Percentiles rank a stretch among this genome's conserved stretches.
phyloP scores from a whole-genome alignment of 2,888 invertebrate species.

The Danaus chrysippus region DNA sequence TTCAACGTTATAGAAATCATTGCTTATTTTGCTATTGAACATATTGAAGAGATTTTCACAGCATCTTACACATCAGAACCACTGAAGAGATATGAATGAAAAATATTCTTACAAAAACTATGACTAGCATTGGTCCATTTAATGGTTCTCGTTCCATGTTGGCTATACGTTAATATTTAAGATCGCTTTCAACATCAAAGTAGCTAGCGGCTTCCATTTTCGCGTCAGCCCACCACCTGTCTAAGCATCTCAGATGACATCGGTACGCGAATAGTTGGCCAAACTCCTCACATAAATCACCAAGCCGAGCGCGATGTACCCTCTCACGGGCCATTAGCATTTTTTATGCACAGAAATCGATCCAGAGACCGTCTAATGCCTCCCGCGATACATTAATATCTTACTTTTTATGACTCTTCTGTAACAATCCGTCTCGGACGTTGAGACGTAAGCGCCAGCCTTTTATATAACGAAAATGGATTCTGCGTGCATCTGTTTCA shows the following conservation, averaged over 20 bases:
- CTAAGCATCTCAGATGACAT: constrained; percentile 46
- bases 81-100: too few relatives aligned
- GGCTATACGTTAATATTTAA: neutral
- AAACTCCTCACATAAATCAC: constrained; percentile 70
- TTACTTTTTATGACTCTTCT: constrained; percentile 79
- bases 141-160: too few relatives aligned
- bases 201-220: constrained; percentile 20
- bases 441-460: constrained; percentile 41
- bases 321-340: constrained; percentile 74
- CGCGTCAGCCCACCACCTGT: constrained; percentile 46
- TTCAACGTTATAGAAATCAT: too few relatives aligned
- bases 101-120: too few relatives aligned
- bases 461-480: constrained; percentile 10
- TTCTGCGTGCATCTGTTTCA: constrained; percentile 1
- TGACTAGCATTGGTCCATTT: too few relatives aligned
- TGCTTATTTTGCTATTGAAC: too few relatives aligned
- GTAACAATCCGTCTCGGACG: constrained; percentile 64
- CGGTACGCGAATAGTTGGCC: constrained; percentile 59
- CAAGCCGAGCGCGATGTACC: constrained; percentile 58
- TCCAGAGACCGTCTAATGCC: constrained; percentile 75
- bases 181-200: constrained; percentile 10
- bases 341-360: constrained; percentile 79
- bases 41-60: too few relatives aligned
- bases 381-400: constrained; percentile 80
- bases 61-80: too few relatives aligned